Conservation (phyloP, 1,140 invertebrate genomes). For the Trigoniulus corallinus region DNA sequence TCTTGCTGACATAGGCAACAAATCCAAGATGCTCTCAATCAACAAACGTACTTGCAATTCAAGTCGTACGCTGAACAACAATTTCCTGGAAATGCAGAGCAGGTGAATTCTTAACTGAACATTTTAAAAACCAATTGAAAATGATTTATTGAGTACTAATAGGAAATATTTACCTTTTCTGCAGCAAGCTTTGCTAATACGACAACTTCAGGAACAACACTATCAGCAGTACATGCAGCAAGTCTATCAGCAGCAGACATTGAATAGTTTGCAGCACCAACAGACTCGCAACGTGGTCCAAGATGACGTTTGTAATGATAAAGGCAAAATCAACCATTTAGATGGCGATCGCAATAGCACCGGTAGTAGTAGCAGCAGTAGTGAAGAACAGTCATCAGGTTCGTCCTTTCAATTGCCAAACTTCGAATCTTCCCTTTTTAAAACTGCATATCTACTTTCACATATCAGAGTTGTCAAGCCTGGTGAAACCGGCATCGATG, state of each 20-base stretch:
- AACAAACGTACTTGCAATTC: conserved; percentile 90
- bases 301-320: neutral
- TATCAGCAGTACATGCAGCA: conserved; percentile 96
- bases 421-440: conserved; percentile 1
- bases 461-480: neutral
- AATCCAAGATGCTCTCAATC: conserved; percentile 90
- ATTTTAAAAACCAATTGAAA: conserved; percentile 5
- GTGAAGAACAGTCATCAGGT: neutral
- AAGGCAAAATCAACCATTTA: neutral
- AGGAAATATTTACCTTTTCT: conserved; percentile 11
- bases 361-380: neutral
- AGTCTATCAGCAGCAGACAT: conserved; percentile 36
- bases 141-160: too few relatives aligned
- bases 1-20: conserved; percentile 38
- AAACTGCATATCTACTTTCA: too few relatives aligned
- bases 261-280: conserved; percentile 7
- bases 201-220: conserved; percentile 90
- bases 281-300: conserved; percentile 5
- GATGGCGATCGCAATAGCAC: too few relatives aligned
- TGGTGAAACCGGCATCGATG: conserved; percentile 68
- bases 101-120: conserved; percentile 31
- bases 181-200: conserved; percentile 76
- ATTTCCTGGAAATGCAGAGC: conserved; percentile 77
- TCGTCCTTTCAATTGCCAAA: neutral
- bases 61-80: conserved; percentile 88